Conservation (phyloP, 2,113 vertebrate genomes). For the Nansenia antarctica region DNA sequence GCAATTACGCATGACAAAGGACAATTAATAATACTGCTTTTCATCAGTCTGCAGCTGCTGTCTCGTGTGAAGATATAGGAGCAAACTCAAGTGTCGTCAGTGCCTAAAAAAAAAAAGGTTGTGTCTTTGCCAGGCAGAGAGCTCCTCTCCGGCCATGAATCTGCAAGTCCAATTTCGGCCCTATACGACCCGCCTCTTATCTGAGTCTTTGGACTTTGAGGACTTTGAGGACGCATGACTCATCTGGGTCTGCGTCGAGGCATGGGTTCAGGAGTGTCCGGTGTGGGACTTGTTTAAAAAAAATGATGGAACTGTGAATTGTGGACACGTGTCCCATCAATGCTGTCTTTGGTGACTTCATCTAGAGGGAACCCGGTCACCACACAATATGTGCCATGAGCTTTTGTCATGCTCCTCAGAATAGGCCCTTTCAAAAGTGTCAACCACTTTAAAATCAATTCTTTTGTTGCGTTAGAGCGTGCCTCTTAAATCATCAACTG, state of each 20-base stretch:
- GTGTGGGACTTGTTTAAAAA: constrained; percentile 15
- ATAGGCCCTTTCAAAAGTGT: constrained; percentile 49
- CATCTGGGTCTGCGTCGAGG: constrained; percentile 9
- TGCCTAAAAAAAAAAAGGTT: constrained; percentile 42
- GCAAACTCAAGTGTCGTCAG: constrained; percentile 83
- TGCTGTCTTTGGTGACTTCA: constrained; percentile 29
- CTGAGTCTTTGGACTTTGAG: constrained; percentile 29
- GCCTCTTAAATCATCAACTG: constrained; percentile 48
- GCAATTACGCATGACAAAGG: constrained; percentile 96
- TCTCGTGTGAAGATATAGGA: constrained; percentile 83
- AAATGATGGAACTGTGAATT: constrained; percentile 36
- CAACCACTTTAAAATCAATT: constrained; percentile 49
- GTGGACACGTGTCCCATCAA: constrained; percentile 40
- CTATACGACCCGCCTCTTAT: constrained; percentile 30
- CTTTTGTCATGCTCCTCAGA: constrained; percentile 46
- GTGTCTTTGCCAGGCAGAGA: constrained; percentile 60
- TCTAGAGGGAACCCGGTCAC: constrained; percentile 43
- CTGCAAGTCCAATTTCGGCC: constrained; percentile 51
- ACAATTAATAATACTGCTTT: constrained; percentile 94
- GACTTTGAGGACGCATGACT: constrained; percentile 19
- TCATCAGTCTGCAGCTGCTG: constrained; percentile 94
- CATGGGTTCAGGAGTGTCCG: constrained; percentile 7
- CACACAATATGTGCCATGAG: constrained; percentile 39
- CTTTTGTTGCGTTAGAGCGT: constrained; percentile 44
- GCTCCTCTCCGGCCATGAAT: constrained; percentile 57